These are phyloP conservation scores for Sebastes itinus DNA, from an alignment of 2,797 vertebrate genomes.

Conservation along the genomic window DNA sequence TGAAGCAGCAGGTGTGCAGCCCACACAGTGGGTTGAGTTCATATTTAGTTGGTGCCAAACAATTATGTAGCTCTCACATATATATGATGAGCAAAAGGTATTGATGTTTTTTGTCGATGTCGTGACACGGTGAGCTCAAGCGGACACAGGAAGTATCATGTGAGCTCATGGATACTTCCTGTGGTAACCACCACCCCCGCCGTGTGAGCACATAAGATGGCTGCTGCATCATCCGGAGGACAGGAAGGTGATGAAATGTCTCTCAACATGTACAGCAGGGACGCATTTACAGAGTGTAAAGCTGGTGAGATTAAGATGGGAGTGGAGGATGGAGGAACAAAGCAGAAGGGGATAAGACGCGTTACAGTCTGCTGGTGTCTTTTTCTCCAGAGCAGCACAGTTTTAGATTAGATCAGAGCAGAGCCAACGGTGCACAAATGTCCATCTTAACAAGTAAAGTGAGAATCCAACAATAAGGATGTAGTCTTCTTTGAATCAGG, in stretches of 20 bases:
- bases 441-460: background rate
- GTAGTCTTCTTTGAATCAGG: background rate
- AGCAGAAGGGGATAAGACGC: conserved; percentile 15
- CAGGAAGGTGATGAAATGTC: conserved; percentile 29
- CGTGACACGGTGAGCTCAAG: background rate
- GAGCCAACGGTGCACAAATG: background rate
- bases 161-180: conserved; percentile 19
- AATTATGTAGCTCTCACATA: background rate
- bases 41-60: background rate
- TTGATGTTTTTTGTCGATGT: background rate
- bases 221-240: conserved; percentile 30
- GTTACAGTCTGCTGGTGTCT: conserved; percentile 14
- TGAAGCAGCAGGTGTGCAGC: conserved; percentile 14
- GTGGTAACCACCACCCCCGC: background rate
- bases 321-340: conserved; percentile 26
- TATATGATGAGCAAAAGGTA: background rate
- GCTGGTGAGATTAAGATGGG: conserved; percentile 15
- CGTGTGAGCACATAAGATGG: conserved; percentile 40
- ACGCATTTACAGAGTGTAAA: conserved; percentile 17
- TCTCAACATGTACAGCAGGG: background rate
- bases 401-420: conserved; percentile 17
- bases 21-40: background rate
- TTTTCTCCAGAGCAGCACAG: background rate
- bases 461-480: background rate
- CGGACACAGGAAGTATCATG: conserved; percentile 21